phyloP scores from a whole-genome alignment of 2,113 vertebrate species.

The Psammodynastes pulverulentus region DNA sequence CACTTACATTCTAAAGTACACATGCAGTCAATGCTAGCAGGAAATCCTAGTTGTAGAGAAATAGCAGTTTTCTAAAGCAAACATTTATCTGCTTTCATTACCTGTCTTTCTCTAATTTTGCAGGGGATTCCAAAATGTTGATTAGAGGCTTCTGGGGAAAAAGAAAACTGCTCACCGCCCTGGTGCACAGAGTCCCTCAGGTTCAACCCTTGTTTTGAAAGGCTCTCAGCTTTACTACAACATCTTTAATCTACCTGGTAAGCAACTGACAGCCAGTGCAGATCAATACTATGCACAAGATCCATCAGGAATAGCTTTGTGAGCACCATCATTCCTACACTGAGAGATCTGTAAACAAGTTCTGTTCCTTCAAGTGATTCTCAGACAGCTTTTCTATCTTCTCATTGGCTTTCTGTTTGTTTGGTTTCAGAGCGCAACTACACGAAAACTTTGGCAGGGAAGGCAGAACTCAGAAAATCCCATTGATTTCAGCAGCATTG shows the following conservation, averaged over 20 bases:
- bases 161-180: background rate
- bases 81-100: background rate
- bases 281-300: background rate
- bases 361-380: background rate
- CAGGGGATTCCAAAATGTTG: background rate
- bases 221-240: background rate
- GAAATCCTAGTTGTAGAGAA: background rate
- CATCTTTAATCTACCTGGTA: background rate
- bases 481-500: background rate
- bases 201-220: background rate
- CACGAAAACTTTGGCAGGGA: background rate
- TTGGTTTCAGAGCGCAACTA: background rate
- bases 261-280: background rate
- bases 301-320: background rate
- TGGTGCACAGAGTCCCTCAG: background rate
- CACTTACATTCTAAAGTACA: background rate
- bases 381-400: background rate
- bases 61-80: background rate
- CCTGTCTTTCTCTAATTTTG: background rate
- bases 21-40: background rate
- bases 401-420: background rate
- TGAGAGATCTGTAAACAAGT: background rate
- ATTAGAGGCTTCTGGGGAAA: background rate
- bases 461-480: background rate
- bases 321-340: background rate